phyloP scores from a whole-genome alignment of 2,888 invertebrate genomes.

The Drosophila pseudotalamancana region DNA sequence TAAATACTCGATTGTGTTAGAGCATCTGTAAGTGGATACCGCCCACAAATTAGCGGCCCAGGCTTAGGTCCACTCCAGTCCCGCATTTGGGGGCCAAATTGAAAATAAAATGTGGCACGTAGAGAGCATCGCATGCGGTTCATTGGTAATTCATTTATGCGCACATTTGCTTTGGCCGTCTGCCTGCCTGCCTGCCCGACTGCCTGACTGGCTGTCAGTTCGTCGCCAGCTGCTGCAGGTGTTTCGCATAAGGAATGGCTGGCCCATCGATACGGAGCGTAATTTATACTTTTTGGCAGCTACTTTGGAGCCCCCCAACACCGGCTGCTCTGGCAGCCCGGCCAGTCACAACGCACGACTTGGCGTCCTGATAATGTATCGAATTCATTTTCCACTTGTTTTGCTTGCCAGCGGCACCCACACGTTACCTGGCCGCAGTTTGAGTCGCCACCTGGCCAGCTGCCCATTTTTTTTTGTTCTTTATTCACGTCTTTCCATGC shows the following conservation, averaged over 20 bases:
- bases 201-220: not conserved
- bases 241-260: slow-evolving; percentile 75
- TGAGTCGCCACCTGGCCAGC: slow-evolving; percentile 11
- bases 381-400: slow-evolving; percentile 78
- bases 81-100: slow-evolving; percentile 50
- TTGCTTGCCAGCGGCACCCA: slow-evolving; percentile 62
- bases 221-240: slow-evolving; percentile 58
- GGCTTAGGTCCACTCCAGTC: not conserved
- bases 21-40: slow-evolving; percentile 41
- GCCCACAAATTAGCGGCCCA: slow-evolving; percentile 63
- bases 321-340: slow-evolving; percentile 3
- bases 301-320: slow-evolving; percentile 50
- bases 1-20: slow-evolving; percentile 46
- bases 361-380: slow-evolving; percentile 79
- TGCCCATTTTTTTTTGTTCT: slow-evolving; percentile 14
- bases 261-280: slow-evolving; percentile 68
- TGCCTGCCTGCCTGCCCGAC: not conserved
- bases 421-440: slow-evolving; percentile 9
- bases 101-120: slow-evolving; percentile 71
- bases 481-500: slow-evolving; percentile 30
- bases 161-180: slow-evolving; percentile 60
- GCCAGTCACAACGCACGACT: slow-evolving; percentile 72
- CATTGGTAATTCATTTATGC: slow-evolving; percentile 80
- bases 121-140: slow-evolving; percentile 65
- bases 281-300: slow-evolving; percentile 78